Evolutionary conservation across 2,113 vertebrate genomes (phyloP).

Genomic region (Lanius ludovicianus): DNA sequence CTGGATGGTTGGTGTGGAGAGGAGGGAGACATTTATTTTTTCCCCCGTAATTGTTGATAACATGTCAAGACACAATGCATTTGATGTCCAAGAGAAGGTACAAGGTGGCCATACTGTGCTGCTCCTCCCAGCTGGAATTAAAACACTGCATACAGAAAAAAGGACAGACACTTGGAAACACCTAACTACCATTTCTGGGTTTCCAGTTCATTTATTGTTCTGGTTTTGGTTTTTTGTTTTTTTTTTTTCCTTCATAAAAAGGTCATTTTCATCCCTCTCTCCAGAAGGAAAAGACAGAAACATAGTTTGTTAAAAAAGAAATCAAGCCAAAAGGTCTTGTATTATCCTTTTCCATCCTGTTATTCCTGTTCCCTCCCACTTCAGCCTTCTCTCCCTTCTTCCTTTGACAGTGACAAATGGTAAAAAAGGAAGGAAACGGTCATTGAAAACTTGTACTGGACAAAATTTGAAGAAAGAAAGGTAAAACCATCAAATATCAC

Average conservation of each 20-base stretch:
- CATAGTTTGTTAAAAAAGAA: background rate
- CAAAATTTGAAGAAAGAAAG: background rate
- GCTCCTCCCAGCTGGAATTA: background rate
- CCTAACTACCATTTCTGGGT: background rate
- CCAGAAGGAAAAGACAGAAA: background rate
- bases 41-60: background rate
- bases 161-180: background rate
- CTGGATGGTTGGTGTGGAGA: background rate
- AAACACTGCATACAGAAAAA: background rate
- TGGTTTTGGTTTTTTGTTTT: background rate
- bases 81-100: background rate
- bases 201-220: background rate
- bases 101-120: rapidly evolving
- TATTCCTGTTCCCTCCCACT: background rate
- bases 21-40: background rate
- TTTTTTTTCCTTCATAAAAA: background rate
- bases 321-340: background rate
- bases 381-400: background rate
- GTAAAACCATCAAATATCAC: background rate
- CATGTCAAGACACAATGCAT: background rate
- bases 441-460: background rate
- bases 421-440: background rate
- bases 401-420: background rate
- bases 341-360: background rate
- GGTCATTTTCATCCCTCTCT: background rate